These are phyloP conservation scores for Asbolus verrucosus DNA, from an alignment of 1,140 invertebrate species.

Conservation along the genomic window DNA sequence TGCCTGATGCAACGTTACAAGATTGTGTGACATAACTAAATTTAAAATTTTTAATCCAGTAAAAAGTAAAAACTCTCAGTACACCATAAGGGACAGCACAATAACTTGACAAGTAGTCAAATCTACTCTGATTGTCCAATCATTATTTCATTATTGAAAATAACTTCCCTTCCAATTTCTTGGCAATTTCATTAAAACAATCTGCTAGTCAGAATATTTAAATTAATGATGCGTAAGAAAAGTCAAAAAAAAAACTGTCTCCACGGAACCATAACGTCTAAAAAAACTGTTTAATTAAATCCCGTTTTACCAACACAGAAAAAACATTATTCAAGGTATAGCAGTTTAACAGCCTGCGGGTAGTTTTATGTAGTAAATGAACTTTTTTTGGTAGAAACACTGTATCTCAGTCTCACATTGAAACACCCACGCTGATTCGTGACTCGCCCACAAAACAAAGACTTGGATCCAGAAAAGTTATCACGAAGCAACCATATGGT, in stretches of 20 bases:
- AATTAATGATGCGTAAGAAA: constrained; percentile 12
- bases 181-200: constrained; percentile 19
- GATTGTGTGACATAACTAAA: too few species aligned
- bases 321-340: constrained; percentile 18
- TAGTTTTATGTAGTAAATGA: constrained; percentile 11
- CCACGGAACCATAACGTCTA: constrained; percentile 31
- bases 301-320: constrained; percentile 30
- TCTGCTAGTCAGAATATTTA: too few species aligned
- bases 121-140: neutral
- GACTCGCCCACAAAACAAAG: constrained; percentile 41
- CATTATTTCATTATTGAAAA: constrained; percentile 23
- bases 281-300: constrained; percentile 35
- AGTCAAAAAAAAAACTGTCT: constrained; percentile 13
- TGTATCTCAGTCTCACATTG: constrained; percentile 22
- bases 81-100: neutral
- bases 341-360: constrained; percentile 16
- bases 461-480: constrained; percentile 2
- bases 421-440: constrained; percentile 42
- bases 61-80: too few species aligned
- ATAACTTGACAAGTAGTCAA: neutral
- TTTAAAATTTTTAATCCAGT: too few species aligned
- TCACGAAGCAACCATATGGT: constrained; percentile 28
- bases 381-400: constrained; percentile 11
- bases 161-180: constrained; percentile 19
- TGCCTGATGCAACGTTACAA: too few species aligned